Base-by-base conservation (phyloP, 2,888 invertebrate species). In the Miltochrista miniata region DNA sequence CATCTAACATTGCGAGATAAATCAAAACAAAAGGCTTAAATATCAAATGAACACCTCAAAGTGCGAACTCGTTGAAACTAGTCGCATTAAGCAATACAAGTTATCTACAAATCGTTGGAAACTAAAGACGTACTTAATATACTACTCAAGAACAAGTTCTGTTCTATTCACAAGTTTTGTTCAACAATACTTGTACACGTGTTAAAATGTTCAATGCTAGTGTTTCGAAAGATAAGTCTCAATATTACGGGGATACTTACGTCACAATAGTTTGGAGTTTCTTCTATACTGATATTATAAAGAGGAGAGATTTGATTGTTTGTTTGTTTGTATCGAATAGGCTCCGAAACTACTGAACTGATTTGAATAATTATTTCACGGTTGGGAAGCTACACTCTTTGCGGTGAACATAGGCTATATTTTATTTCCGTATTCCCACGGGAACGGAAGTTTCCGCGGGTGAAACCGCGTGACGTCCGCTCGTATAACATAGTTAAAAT, bases 1-100 rank as follows among this genome's bases (percentile, higher is more conserved):
- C 8, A 35, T 12, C 34, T 35, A 1, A 4, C 7, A 13, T n/a
- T 1, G 12, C 12, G n/a, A 7, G 7, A 45, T n/a, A 12, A 31
- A 8, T 55, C 40, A 48, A 42, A 53, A 35, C 42, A 7, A 52
- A 48, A 49, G 42, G 40, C 45, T 59, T 57, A 46, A 56, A 57
- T 54, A 64, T 68, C 48, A 56, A 55, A 61, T 62, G 50, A 64
- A 64, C 63, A 57, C 61, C 52, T 60, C 59, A 33, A 51, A 59
- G 55, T 59, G 51, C 42, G 55, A 69, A 63, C 58, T 70, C 41
- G 44, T 56, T 37, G 49, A 52, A 65, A 70, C 63, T 54, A 51
- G 38, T 34, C 29, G 39, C 49, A 56, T 45, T 67, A 55, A 54
- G 53, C 42, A 53, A 44, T 52, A 52, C 43, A 54, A 60, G 48